A percentile compares a stretch with the other conserved stretches of the same genome.
These are phyloP conservation scores for Chesias legatella DNA, from an alignment of 2,888 invertebrate species.

Conservation along the genomic window DNA sequence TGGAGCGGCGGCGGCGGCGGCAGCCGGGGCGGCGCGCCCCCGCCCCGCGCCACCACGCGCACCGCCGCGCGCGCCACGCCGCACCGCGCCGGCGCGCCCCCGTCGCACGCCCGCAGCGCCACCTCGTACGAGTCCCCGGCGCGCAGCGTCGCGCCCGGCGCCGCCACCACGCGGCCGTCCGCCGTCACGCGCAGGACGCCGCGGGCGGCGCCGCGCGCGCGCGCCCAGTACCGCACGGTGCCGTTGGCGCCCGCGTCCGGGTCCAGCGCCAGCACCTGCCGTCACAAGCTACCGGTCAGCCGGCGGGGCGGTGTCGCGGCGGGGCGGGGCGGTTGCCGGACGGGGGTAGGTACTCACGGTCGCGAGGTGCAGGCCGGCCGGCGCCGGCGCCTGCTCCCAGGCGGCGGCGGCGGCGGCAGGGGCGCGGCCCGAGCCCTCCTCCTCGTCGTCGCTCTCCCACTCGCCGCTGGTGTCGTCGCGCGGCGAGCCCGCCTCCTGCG, in stretches of 20 bases:
- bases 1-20: slow-evolving; percentile 84
- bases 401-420: slow-evolving; percentile 33
- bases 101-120: slow-evolving; percentile 90
- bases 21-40: slow-evolving; percentile 82
- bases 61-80: slow-evolving; percentile 88
- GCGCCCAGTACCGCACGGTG: slow-evolving; percentile 86
- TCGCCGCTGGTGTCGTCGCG: slow-evolving; percentile 28
- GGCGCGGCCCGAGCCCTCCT: slow-evolving; percentile 46
- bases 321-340: neutral
- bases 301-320: neutral
- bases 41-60: slow-evolving; percentile 72
- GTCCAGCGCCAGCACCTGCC: slow-evolving; percentile 91
- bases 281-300: neutral
- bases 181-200: slow-evolving; percentile 92
- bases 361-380: slow-evolving; percentile 45
- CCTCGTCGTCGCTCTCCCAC: slow-evolving; percentile 53
- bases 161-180: slow-evolving; percentile 89
- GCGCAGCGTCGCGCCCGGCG: slow-evolving; percentile 80
- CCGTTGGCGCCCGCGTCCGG: slow-evolving; percentile 91
- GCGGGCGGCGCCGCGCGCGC: slow-evolving; percentile 85
- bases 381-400: slow-evolving; percentile 41
- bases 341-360: slow-evolving; percentile 41
- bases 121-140: slow-evolving; percentile 73
- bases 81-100: slow-evolving; percentile 86
- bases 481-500: slow-evolving; percentile 26